Conservation (phyloP, 2,797 vertebrate species). For the Alfaro cultratus region DNA sequence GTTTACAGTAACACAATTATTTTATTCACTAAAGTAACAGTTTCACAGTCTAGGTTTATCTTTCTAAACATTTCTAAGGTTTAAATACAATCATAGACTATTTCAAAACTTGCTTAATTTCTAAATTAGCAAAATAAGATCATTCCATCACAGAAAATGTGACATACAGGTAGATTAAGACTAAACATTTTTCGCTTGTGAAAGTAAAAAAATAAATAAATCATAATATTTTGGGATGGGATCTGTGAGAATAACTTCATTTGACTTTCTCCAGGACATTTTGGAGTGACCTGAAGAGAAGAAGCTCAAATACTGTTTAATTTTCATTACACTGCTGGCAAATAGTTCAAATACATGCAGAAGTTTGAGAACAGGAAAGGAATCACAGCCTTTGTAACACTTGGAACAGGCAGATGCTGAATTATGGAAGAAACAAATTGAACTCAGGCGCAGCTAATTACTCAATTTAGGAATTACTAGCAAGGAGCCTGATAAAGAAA, state of each 20-base stretch:
- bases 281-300: neutral
- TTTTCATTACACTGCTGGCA: neutral
- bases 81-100: neutral
- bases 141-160: neutral
- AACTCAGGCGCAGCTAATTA: conserved; percentile 74
- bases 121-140: neutral
- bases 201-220: neutral
- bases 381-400: conserved; percentile 22
- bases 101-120: neutral
- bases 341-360: neutral
- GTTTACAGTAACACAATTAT: neutral
- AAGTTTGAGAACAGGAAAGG: conserved; percentile 18
- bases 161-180: neutral
- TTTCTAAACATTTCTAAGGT: neutral
- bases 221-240: neutral
- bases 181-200: neutral
- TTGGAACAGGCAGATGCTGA: conserved; percentile 37
- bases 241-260: neutral
- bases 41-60: neutral
- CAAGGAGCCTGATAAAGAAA: conserved; percentile 26
- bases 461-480: conserved; percentile 58
- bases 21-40: neutral
- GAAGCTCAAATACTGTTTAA: neutral
- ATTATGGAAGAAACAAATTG: conserved; percentile 60
- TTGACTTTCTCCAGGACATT: neutral